phyloP scores from a whole-genome alignment of 2,113 vertebrate genomes.

The Synodontis membranacea region DNA sequence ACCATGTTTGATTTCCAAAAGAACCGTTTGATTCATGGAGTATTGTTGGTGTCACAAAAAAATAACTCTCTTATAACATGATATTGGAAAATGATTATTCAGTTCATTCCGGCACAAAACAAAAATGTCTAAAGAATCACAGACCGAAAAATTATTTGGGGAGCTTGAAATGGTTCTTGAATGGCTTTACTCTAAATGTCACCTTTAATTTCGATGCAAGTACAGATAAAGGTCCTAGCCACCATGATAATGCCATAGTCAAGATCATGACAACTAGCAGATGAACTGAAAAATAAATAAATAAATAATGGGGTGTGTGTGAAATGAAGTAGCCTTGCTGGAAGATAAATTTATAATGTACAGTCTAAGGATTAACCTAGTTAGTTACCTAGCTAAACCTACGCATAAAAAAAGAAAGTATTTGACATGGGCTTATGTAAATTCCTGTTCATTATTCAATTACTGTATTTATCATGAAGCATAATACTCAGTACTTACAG shows the following conservation, averaged over 20 bases:
- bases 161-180: background rate
- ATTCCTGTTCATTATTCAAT: background rate
- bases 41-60: background rate
- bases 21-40: background rate
- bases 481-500: too few species aligned
- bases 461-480: background rate
- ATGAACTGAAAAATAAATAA: background rate
- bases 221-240: background rate
- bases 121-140: background rate
- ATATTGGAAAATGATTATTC: background rate
- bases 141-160: background rate
- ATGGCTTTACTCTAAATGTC: background rate
- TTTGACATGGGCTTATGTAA: background rate
- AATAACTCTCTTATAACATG: background rate
- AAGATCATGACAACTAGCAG: background rate
- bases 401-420: background rate
- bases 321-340: background rate
- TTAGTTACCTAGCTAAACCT: background rate
- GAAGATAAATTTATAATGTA: background rate
- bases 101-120: background rate
- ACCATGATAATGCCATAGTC: background rate
- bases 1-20: background rate
- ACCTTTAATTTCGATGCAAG: too few species aligned
- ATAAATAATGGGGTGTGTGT: too few species aligned
- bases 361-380: background rate